Conservation (phyloP, 2,113 vertebrate species). For the Cyanoliseus patagonus region DNA sequence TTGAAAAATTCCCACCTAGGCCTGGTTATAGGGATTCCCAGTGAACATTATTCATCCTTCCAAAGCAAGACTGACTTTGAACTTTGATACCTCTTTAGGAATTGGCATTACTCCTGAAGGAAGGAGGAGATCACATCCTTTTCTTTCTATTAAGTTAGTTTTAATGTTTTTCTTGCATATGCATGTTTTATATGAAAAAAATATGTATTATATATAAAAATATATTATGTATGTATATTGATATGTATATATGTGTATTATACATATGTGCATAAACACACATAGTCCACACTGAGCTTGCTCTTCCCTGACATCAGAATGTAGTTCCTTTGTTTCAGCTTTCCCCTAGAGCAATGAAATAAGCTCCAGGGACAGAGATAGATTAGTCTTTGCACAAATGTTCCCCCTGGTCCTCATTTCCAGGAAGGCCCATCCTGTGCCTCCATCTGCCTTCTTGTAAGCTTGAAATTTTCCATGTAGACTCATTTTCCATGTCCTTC, state of each 20-base stretch:
- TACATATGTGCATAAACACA: background rate
- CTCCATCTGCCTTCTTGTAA: background rate
- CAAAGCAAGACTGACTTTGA: background rate
- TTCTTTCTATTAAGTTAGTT: background rate
- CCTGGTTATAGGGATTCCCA: background rate
- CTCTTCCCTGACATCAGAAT: background rate
- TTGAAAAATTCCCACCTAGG: background rate
- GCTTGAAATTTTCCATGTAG: background rate
- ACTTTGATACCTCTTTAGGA: background rate
- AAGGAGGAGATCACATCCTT: background rate
- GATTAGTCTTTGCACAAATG: background rate
- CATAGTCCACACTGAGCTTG: background rate
- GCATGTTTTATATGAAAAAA: background rate
- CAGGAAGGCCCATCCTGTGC: background rate
- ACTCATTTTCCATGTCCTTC: background rate
- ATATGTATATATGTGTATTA: background rate
- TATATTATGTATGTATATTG: background rate
- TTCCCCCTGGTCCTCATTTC: background rate
- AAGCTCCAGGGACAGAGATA: background rate
- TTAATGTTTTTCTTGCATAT: background rate
- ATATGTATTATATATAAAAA: background rate
- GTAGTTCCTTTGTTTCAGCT: background rate
- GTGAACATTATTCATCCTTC: background rate
- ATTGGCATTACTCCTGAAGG: background rate
- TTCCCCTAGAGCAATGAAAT: background rate